A percentile compares a stretch with the other conserved stretches of the same genome.
Evolutionary conservation across 2,797 vertebrate genomes (phyloP).

Genomic region (Ara ararauna): DNA sequence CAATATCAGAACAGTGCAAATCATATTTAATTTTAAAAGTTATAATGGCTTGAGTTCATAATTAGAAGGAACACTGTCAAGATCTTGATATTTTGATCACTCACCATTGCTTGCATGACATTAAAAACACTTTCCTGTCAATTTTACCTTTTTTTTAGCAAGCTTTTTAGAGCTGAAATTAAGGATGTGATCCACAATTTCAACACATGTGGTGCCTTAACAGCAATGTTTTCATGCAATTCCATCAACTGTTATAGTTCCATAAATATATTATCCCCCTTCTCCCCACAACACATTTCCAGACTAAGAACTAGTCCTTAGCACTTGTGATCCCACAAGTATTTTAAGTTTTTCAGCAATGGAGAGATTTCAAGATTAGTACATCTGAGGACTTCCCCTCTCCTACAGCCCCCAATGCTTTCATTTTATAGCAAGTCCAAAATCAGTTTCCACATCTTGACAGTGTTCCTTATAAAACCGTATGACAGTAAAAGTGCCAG

Average conservation of each 20-base stretch:
- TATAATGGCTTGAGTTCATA: constrained; percentile 86
- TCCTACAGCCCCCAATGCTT: constrained; percentile 70
- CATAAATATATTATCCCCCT: background rate
- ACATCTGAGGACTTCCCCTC: constrained; percentile 58
- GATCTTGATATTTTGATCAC: constrained; percentile 72
- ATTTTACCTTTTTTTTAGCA: constrained; percentile 11
- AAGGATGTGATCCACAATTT: constrained; percentile 63
- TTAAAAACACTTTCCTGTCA: constrained; percentile 49
- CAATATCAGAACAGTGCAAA: constrained; percentile 87
- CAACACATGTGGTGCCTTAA: constrained; percentile 47
- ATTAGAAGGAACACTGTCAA: constrained; percentile 85
- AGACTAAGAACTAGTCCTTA: constrained; percentile 50
- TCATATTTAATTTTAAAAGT: constrained; percentile 86
- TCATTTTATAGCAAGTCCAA: constrained; percentile 40
- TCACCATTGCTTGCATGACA: constrained; percentile 76
- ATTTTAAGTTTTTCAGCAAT: constrained; percentile 73
- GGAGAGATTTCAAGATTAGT: constrained; percentile 68
- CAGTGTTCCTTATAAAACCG: constrained; percentile 83
- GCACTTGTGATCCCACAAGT: constrained; percentile 77
- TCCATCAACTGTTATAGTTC: constrained; percentile 25
- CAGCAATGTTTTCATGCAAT: constrained; percentile 64
- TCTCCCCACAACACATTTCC: background rate
- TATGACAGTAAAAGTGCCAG: constrained; percentile 85
- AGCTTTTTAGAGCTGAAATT: constrained; percentile 66
- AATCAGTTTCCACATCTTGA: constrained; percentile 81